Percentiles rank a stretch among this genome's conserved stretches.
phyloP scores from a whole-genome alignment of 1,140 invertebrate species.

The Plutomurus gul region DNA sequence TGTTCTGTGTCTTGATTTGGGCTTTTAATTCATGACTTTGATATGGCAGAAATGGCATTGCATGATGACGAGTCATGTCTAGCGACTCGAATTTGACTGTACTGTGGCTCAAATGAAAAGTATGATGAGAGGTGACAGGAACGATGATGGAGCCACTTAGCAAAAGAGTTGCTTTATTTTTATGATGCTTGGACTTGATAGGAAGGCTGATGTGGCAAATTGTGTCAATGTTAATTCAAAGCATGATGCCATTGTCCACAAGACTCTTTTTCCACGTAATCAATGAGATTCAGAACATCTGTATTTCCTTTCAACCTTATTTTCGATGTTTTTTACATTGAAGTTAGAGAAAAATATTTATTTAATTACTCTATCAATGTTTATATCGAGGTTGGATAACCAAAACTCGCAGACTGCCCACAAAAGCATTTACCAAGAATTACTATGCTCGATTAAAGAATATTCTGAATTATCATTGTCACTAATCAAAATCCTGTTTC shows the following conservation, averaged over 20 bases:
- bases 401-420: too few species aligned
- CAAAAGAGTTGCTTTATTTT: not conserved
- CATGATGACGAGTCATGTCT: slow-evolving; percentile 13
- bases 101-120: not conserved
- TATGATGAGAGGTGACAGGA: slow-evolving; percentile 13
- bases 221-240: slow-evolving; percentile 5
- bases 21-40: slow-evolving; percentile 20
- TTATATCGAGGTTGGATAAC: too few species aligned
- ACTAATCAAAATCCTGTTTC: too few species aligned
- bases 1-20: not conserved
- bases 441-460: too few species aligned
- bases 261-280: not conserved
- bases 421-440: too few species aligned
- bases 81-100: too few species aligned
- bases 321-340: too few species aligned
- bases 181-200: not conserved
- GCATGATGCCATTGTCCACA: too few species aligned
- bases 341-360: too few species aligned
- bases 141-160: slow-evolving; percentile 1
- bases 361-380: too few species aligned
- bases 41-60: not conserved
- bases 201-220: too few species aligned
- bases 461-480: too few species aligned
- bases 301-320: not conserved
- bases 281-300: not conserved